phyloP scores from a whole-genome alignment of 2,113 vertebrate genomes.

The Grammomys dolichurus region DNA sequence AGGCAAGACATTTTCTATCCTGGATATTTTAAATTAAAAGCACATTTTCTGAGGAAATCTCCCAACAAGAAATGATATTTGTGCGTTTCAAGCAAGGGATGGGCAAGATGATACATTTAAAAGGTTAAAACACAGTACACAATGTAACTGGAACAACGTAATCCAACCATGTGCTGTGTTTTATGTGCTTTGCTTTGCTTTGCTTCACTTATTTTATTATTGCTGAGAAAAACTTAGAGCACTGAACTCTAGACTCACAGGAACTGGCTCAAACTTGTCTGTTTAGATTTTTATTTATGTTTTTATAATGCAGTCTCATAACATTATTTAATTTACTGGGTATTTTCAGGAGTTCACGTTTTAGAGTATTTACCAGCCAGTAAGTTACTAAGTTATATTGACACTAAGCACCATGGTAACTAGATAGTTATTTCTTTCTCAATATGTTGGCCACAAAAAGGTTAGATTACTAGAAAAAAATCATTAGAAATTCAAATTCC shows the following conservation, averaged over 20 bases:
- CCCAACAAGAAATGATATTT: not conserved
- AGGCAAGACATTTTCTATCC: not conserved
- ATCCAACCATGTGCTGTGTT: not conserved
- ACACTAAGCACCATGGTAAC: not conserved
- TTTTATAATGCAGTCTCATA: not conserved
- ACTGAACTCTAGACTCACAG: not conserved
- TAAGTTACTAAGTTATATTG: slow-evolving; percentile 32
- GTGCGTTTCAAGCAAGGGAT: not conserved
- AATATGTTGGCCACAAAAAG: not conserved
- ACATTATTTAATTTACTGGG: not conserved
- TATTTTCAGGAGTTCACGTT: slow-evolving; percentile 25
- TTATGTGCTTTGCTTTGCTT: not conserved
- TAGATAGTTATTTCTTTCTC: slow-evolving; percentile 7
- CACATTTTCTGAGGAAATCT: not conserved
- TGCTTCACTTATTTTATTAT: not conserved
- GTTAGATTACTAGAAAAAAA: slow-evolving; percentile 27
- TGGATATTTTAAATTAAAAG: slow-evolving; percentile 5
- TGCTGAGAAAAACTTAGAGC: not conserved
- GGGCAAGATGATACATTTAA: slow-evolving; percentile 6
- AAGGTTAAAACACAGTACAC: slow-evolving; percentile 40
- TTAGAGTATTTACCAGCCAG: slow-evolving; percentile 12
- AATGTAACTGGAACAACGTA: not conserved
- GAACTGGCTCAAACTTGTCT: not conserved
- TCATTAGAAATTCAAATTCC: slow-evolving; percentile 3
- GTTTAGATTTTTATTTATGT: not conserved